These are phyloP conservation scores for Thunnus thynnus DNA, from an alignment of 2,113 vertebrate species.

Conservation along the genomic window DNA sequence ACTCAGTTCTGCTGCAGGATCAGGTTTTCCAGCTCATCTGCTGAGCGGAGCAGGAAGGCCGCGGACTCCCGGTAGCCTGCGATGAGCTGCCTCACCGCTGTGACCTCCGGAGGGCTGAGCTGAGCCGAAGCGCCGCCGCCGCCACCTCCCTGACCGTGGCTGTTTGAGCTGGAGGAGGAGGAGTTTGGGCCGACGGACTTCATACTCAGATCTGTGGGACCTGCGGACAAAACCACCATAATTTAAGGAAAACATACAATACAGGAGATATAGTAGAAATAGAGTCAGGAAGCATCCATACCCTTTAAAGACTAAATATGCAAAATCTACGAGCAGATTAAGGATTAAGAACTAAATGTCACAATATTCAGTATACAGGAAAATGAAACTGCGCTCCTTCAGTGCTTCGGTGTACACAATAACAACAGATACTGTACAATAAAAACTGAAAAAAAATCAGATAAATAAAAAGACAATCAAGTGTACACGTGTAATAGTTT, in stretches of 20 bases:
- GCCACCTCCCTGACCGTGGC: conserved; percentile 87
- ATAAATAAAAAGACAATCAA: too few relatives aligned
- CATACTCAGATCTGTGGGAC: conserved; percentile 99
- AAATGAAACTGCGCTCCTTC: too few relatives aligned
- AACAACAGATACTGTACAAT: too few relatives aligned
- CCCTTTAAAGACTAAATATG: too few relatives aligned
- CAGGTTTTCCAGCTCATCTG: conserved; percentile 99
- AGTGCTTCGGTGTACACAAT: too few relatives aligned
- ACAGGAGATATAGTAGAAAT: background rate
- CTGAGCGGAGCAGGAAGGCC: conserved; percentile 96
- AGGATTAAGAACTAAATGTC: too few relatives aligned
- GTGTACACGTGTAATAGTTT: too few relatives aligned
- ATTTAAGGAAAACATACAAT: background rate
- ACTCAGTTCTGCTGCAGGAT: conserved; percentile 99
- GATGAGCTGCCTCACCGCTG: conserved; percentile 96
- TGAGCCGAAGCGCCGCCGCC: conserved; percentile 94
- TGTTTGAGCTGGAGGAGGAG: conserved; percentile 91
- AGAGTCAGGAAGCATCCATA: too few relatives aligned
- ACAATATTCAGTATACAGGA: too few relatives aligned
- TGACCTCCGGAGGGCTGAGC: conserved; percentile 96
- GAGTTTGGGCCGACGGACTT: conserved; percentile 94
- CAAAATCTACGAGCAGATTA: too few relatives aligned
- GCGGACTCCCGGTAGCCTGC: conserved; percentile 98
- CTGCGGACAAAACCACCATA: conserved; percentile 76
- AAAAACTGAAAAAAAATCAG: too few relatives aligned